Percentiles rank a stretch among this genome's conserved stretches.
Evolutionary conservation across 2,797 vertebrate genomes (phyloP).

Genomic region (Alfaro cultratus): DNA sequence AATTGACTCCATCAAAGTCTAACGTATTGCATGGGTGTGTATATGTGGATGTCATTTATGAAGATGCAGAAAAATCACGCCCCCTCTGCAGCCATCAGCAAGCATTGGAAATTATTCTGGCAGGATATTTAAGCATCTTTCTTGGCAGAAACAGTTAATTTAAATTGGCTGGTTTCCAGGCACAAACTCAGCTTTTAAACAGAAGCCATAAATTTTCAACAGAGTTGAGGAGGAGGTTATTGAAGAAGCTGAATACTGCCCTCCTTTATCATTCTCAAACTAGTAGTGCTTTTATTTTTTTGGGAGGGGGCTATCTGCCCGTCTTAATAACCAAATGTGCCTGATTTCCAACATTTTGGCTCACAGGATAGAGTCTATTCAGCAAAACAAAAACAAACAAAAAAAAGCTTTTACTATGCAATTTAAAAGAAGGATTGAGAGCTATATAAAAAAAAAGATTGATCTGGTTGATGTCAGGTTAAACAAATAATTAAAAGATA

Average conservation of each 20-base stretch:
- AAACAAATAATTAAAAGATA: neutral
- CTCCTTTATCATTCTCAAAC: neutral
- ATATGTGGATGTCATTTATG: neutral
- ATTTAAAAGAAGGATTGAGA: neutral
- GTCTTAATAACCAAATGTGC: neutral
- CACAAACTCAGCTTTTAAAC: neutral
- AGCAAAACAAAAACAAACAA: neutral
- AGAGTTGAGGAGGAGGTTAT: neutral
- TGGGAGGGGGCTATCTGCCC: too few species aligned
- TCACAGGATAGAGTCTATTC: neutral
- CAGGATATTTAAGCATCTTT: neutral
- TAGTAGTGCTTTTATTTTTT: neutral
- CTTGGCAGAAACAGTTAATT: constrained; percentile 1
- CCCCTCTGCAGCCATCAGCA: neutral
- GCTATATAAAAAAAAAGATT: neutral
- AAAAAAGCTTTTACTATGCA: neutral
- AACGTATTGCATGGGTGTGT: too few species aligned
- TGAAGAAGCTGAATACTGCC: neutral
- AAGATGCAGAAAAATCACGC: neutral
- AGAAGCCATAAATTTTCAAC: neutral
- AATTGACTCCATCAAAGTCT: too few species aligned
- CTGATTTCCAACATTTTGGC: neutral
- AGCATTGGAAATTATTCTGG: neutral
- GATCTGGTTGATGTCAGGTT: neutral
- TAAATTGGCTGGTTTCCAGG: neutral